Conservation (phyloP, 2,797 vertebrate species). For the Tokudaia tokunoshimensis region DNA sequence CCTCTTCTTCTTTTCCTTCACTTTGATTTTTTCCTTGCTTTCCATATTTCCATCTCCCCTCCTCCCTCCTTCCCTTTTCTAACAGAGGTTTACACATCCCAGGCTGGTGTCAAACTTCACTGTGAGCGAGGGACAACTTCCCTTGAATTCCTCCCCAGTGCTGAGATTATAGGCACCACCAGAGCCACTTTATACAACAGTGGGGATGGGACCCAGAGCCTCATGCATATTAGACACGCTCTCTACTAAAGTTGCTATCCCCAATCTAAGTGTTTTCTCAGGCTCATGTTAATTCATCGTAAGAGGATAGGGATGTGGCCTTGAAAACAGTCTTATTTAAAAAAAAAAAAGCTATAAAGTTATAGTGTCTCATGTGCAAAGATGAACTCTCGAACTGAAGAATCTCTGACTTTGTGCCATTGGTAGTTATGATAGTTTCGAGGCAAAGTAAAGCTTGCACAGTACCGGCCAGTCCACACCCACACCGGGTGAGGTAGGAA, state of each 20-base stretch:
- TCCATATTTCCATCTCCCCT: no score
- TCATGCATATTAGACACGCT: neutral
- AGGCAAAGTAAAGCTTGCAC: neutral
- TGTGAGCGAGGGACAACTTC: no score
- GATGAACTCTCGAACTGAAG: neutral
- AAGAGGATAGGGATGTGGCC: neutral
- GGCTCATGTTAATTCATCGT: neutral
- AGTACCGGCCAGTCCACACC: rapidly evolving
- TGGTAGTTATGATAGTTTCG: neutral
- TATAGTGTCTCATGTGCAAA: neutral
- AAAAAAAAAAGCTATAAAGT: neutral
- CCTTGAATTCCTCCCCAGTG: neutral
- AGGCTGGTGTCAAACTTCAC: neutral
- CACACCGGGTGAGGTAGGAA: neutral
- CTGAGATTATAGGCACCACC: no score
- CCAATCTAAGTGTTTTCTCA: neutral
- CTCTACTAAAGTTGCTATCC: neutral
- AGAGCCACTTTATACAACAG: neutral
- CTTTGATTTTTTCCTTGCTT: neutral
- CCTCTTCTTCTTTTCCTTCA: neutral
- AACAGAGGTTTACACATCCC: no score
- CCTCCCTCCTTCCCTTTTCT: no score
- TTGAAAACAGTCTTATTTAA: neutral
- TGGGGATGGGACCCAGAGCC: neutral
- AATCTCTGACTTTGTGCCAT: neutral